These are phyloP conservation scores for Botia almorhae DNA, from an alignment of 2,797 vertebrate species.

Conservation along the genomic window DNA sequence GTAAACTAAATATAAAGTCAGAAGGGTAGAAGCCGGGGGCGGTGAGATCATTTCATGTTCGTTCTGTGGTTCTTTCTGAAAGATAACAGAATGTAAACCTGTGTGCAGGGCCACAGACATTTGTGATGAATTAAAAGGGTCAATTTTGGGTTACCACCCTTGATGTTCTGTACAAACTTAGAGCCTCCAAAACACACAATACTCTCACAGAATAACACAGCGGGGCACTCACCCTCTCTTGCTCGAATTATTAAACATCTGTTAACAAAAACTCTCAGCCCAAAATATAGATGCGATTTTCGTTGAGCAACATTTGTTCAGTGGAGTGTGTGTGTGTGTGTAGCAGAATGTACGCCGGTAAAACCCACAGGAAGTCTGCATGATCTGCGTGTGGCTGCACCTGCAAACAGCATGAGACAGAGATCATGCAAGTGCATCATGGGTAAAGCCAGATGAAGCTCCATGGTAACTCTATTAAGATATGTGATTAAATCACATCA, in stretches of 20 bases:
- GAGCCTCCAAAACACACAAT: constrained; percentile 8
- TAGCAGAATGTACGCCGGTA: constrained; percentile 1
- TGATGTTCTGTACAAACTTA: constrained; percentile 12
- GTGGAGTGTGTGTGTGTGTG: neutral
- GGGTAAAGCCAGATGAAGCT: constrained; percentile 42
- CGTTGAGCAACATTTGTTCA: constrained; percentile 1
- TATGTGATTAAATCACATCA: constrained; percentile 53
- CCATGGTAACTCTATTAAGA: constrained; percentile 58
- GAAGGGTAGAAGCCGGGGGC: neutral
- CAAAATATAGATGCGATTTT: constrained; percentile 11
- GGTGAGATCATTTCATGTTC: neutral
- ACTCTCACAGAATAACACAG: constrained; percentile 38
- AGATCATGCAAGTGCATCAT: constrained; percentile 17
- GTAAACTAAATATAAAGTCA: neutral
- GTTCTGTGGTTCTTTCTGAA: neutral
- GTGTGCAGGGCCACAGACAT: neutral
- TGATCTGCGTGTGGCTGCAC: constrained; percentile 44
- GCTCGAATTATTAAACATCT: constrained; percentile 32
- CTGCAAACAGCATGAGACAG: constrained; percentile 47
- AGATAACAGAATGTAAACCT: constrained; percentile 11
- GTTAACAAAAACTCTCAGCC: constrained; percentile 11
- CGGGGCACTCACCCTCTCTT: constrained; percentile 23
- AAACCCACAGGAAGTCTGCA: constrained; percentile 59
- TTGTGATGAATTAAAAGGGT: constrained; percentile 12
- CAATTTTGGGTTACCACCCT: neutral